A percentile compares a stretch with the other conserved stretches of the same genome.
Conservation (phyloP, 2,113 vertebrate genomes). For the Bos taurus region ARS-UCD2.0 NC_037337.1:65574501-65575000, state of each 20-base stretch:
- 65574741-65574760: not conserved
- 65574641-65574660: not conserved
- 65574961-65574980: not conserved
- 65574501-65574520: not conserved
- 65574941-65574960: not conserved
- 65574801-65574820: not conserved
- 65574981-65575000: not conserved
- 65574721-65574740: not conserved
- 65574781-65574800: not conserved
- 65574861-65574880: not conserved
- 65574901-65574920: not conserved
- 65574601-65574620: not conserved
- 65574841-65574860: not conserved
- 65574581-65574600: not conserved
- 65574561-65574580: not conserved
- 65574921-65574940: not conserved
- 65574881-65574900: not conserved
- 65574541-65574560: constrained; percentile 25
- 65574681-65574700: not conserved
- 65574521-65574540: not conserved
- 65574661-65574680: not conserved
- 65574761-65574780: not conserved
- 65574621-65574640: not conserved
- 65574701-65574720: not conserved
- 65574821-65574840: not conserved